Base-by-base conservation (phyloP, 2,113 vertebrate species). In the Bufo bufo region DNA sequence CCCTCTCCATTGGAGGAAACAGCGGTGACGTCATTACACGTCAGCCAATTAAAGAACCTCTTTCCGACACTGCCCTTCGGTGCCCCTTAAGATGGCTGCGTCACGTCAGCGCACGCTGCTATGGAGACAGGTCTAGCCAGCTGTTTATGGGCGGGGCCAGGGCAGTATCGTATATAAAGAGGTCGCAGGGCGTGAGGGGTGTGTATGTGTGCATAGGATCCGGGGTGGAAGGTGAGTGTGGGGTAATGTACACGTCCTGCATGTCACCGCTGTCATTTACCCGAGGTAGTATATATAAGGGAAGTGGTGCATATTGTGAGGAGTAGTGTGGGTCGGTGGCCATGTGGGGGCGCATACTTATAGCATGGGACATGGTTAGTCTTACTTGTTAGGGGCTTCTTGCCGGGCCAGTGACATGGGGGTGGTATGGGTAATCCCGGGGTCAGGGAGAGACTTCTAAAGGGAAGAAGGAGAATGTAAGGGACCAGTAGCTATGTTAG, bases 131-230 rank as follows among this genome's bases (percentile, higher is more conserved):
- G 59, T 0, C 58, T 17, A 16, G 20, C 17, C 45, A 19, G 61
- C 61, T 66, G 59, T 69, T 43, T 69, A 58, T 66, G 61, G 85
- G 85, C 85, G 75, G n/a, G 49, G 61, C 63, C 49, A 8, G 0
- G 8, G n/a, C 59, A 4, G 47, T 45, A 80, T 10, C 8, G 14
- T 78, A 86, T 78, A 87, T 69, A 87, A 86, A 69, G 43, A 45
- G 61, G 74, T 47, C 59, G n/a, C 63, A 47, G 84, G 71, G 69
- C 50, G 23, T n/a, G 72, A 43, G 14, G 56, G 66, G 23, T 14
- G 84, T 43, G 72, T n/a, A 54, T 85, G 52, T 86, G 71, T 69
- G 61, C 9, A 17, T 43, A 74, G 23, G 20, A 56, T 63, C 61
- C 52, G 59, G 45, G 54, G 12, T 52, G 61, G 33, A 14, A 59